Percentiles rank a stretch among this genome's conserved stretches.
Evolutionary conservation across 2,888 invertebrate species (phyloP).

Genomic region (Aspidapion aeneum): DNA sequence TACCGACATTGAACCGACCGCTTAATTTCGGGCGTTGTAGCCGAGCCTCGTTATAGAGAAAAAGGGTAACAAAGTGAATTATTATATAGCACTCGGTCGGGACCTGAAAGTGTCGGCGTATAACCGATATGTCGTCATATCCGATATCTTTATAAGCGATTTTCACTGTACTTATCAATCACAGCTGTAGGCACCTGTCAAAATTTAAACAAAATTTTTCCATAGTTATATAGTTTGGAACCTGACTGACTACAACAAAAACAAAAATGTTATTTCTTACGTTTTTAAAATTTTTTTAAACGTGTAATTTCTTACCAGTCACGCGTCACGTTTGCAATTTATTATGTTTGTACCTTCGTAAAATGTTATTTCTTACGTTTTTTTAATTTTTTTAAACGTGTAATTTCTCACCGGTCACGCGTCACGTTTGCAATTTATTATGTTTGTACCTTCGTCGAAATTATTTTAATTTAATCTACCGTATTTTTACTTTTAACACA

Average conservation of each 20-base stretch:
- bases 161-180: background rate
- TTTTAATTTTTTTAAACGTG: background rate
- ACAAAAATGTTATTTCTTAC: background rate
- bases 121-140: too few species aligned
- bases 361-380: background rate
- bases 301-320: background rate
- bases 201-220: background rate
- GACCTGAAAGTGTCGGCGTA: too few species aligned
- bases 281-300: background rate
- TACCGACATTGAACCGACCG: too few species aligned
- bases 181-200: background rate
- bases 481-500: background rate
- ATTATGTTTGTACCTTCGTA: too few species aligned
- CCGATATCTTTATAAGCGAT: too few species aligned
- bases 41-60: too few species aligned
- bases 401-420: background rate
- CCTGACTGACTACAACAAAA: background rate
- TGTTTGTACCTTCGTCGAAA: too few species aligned
- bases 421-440: background rate
- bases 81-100: too few species aligned
- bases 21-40: too few species aligned
- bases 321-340: background rate
- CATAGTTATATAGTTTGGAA: background rate
- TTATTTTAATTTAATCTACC: background rate
- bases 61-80: too few species aligned